Conservation (phyloP, 2,797 vertebrate genomes). For the Myoxocephalus aenaeus region DNA sequence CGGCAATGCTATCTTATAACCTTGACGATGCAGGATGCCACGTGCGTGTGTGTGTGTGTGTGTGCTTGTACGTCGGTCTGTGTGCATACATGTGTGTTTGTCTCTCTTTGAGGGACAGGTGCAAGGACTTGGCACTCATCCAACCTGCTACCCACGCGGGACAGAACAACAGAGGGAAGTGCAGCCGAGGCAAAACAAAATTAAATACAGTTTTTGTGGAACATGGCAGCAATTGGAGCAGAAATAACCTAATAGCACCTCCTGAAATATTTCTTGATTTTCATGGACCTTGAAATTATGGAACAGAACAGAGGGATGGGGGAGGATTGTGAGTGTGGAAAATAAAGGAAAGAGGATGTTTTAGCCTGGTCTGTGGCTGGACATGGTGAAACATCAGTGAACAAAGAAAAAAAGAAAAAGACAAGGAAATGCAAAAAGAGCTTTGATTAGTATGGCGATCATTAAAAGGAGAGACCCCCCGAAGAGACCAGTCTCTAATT, state of each 20-base stretch:
- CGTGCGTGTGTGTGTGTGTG: slow-evolving; percentile 9
- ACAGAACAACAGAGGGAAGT: slow-evolving; percentile 45
- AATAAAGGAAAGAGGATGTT: slow-evolving; percentile 4
- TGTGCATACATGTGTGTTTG: slow-evolving; percentile 32
- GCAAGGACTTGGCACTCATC: slow-evolving; percentile 71
- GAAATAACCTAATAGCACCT: slow-evolving; percentile 73
- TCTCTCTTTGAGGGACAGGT: slow-evolving; percentile 76
- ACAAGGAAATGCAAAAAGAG: slow-evolving; percentile 29
- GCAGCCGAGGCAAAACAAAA: slow-evolving; percentile 61
- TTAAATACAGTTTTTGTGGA: slow-evolving; percentile 61
- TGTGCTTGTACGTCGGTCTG: slow-evolving; percentile 12
- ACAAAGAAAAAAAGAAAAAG: slow-evolving; percentile 17
- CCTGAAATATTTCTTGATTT: slow-evolving; percentile 66
- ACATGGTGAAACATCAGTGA: slow-evolving; percentile 11
- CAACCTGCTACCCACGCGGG: slow-evolving; percentile 53
- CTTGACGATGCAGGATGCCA: slow-evolving; percentile 73
- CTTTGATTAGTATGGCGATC: slow-evolving; percentile 69
- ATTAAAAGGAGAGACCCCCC: slow-evolving; percentile 70
- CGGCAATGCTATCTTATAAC: slow-evolving; percentile 71
- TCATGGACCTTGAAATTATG: slow-evolving; percentile 65
- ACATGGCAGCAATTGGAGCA: slow-evolving; percentile 64
- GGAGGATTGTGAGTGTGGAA: neutral
- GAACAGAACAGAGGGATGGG: slow-evolving; percentile 24
- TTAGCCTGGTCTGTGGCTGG: slow-evolving; percentile 43
- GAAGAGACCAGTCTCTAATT: slow-evolving; percentile 73